Base-by-base conservation (phyloP, 2,113 vertebrate genomes). In the Hucho hucho region DNA sequence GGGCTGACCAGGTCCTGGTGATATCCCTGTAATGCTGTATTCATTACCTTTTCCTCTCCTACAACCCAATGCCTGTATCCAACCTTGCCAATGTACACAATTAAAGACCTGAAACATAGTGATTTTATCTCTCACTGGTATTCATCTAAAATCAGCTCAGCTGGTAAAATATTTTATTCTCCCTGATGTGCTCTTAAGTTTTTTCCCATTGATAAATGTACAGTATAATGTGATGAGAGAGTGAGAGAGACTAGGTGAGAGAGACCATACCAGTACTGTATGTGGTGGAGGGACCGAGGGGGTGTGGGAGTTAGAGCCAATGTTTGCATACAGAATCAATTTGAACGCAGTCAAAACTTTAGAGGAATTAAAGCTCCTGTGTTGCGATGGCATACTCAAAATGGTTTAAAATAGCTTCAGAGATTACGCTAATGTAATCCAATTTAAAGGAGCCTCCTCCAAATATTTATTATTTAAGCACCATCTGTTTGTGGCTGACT, bases 381-480 rank as follows among this genome's bases (percentile, higher is more conserved):
- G 89, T 84, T 85, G 76, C 90, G 81, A 92, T 83, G 84, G 77
- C 82, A 80, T 81, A 61, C 80, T 88, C 75, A 84, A 88, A 88
- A 92, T 88, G 77, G 78, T 86, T 92, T 85, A 81, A 90, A 92
- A 92, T 91, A 92, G 90, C 90, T 86, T 75, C 75, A 75, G 75
- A 87, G 87, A 91, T 92, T 89, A 90, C 81, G 88, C 83, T 91
- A 90, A 92, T 92, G 85, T 91, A 93, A 92, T 93, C 88, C 86
- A 89, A 89, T 94, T 92, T 89, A 91, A 90, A 90, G 87, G 82
- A 85, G 85, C 88, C 87, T 87, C 87, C 80, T 70, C 83, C 79
- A 43, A 88, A 90, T 92, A 87, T 92, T 92, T 88, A 92, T 89
- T 88, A 92, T 92, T 92, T 74, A 87, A 86, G 80, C 80, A 75